Evolutionary conservation across 1,140 invertebrate species (phyloP), one percentile per base, ranked within the genome.

Genomic region (Drosophila murphyi): DNA sequence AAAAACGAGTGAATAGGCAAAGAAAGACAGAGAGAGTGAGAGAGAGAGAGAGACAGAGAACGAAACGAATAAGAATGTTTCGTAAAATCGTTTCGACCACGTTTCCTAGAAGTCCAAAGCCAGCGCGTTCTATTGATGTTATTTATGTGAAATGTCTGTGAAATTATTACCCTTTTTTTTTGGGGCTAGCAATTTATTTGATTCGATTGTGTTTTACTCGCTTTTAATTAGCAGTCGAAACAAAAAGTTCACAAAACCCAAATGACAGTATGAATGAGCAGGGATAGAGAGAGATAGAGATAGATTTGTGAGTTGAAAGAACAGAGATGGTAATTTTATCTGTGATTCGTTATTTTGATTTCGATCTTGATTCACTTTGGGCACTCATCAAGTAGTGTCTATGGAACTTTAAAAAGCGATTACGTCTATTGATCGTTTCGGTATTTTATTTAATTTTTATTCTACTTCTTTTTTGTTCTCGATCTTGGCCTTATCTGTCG

Each of bases 81-180:
- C 5, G 52, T 62, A 80, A 73, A 76, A 83, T 85, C 81, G 80
- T 83, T 83, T 83, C 76, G 51, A 72, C 80, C 81, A 76, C 77
- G 70, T 76, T 87, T 87, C 82, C 82, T 79, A 87, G 82, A 86
- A 83, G 72, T 57, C 29, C 51, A 39, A 12, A 3, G n/a, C 59
- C 67, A 51, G 80, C 72, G 74, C 74, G 67, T 69, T 82, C 82
- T 81, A 87, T 87, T 87, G 82, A 87, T 88, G 82, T 87, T 87
- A 87, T 87, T 87, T 87, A 87, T 87, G 83, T 87, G 82, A 87
- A 87, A 87, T 88, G 82, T 87, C 82, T 87, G 83, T 87, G 83
- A 87, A 87, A 88, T 87, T 87, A 87, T 87, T 87, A 79, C 82
- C 82, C 83, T 82, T 86, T 81, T 87, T 59, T 73, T 12, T 41